Evolutionary conservation across 2,888 invertebrate species (phyloP), one percentile per base, ranked within the genome.

Genomic region (Napeogenes inachia): DNA sequence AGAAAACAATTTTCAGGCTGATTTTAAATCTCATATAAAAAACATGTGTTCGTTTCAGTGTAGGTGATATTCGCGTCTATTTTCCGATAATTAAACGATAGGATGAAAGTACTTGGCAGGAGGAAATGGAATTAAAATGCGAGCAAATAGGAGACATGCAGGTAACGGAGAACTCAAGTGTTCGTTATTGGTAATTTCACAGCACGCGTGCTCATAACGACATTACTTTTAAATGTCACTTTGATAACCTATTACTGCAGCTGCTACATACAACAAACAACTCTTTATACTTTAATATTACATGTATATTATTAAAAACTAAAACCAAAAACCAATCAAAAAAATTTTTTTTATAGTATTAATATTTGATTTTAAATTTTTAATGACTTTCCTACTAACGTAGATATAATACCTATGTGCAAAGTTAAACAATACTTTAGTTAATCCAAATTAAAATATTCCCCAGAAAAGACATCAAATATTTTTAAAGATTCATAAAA

Each of bases 91-190:
- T 85, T 81, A 79, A 78, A 70, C 71, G 73, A 73, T 76, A 71
- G 72, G 71, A 71, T 71, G 66, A 70, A 64, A 69, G 68, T 63
- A 63, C 62, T 63, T 63, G 64, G 73, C 64, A 66, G 62, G 71
- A 75, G 77, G 69, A 80, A 85, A 85, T 82, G 76, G 75, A 82
- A 84, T 85, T 85, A 85, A 84, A 85, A 84, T 75, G 78, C 76
- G 76, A 60, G 66, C 64, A 66, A 69, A 72, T 69, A 68, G 72
- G 73, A 66, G 71, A 71, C 72, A 70, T 72, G 69, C 68, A 73
- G 67, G 70, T 68, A 72, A 59, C 66, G 73, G 76, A 61, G 62
- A 59, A 62, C 57, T 63, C 58, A 60, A 59, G 62, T 59, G 63
- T 58, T 61, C 54, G 65, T 68, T 68, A 54, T 50, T 13, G 53